Conservation (phyloP, 92 coral and sea anemone genomes). For the Nematostella vectensis region DNA sequence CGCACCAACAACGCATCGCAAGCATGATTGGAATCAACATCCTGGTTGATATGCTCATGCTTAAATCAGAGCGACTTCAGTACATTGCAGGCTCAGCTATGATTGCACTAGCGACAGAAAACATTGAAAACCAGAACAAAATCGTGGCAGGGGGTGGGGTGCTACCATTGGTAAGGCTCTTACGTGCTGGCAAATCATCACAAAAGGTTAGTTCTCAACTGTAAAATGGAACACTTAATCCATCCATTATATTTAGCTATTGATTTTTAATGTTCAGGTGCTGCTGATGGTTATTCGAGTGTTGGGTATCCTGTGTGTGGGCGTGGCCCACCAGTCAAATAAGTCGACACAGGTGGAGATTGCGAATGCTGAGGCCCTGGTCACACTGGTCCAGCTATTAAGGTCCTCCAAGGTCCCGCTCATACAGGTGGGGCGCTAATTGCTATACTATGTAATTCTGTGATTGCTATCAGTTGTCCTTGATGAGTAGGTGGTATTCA, state of each 20-base stretch:
- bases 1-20: slow-evolving; percentile 87
- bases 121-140: slow-evolving; percentile 84
- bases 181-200: slow-evolving; percentile 75
- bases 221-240: too few species aligned
- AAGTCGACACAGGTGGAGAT: slow-evolving; percentile 90
- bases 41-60: slow-evolving; percentile 92
- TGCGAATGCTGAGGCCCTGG: slow-evolving; percentile 86
- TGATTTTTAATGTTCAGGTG: slow-evolving; percentile 36
- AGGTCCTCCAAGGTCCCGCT: slow-evolving; percentile 60
- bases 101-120: slow-evolving; percentile 83
- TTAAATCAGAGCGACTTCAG: slow-evolving; percentile 87
- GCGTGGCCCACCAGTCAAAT: slow-evolving; percentile 99
- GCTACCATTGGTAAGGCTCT: slow-evolving; percentile 78
- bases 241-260: too few species aligned
- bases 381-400: slow-evolving; percentile 73
- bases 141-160: slow-evolving; percentile 93
- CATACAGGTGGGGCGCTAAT: slow-evolving; percentile 67
- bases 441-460: too few species aligned
- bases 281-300: slow-evolving; percentile 93
- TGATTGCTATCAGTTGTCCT: neutral
- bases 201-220: slow-evolving; percentile 51
- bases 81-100: slow-evolving; percentile 93
- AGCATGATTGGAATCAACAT: slow-evolving; percentile 91
- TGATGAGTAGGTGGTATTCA: too few species aligned
- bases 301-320: slow-evolving; percentile 87